These are phyloP conservation scores for Chiridota heheva DNA, from an alignment of 35 echinoderm and acorn worm species.

Conservation along the genomic window DNA sequence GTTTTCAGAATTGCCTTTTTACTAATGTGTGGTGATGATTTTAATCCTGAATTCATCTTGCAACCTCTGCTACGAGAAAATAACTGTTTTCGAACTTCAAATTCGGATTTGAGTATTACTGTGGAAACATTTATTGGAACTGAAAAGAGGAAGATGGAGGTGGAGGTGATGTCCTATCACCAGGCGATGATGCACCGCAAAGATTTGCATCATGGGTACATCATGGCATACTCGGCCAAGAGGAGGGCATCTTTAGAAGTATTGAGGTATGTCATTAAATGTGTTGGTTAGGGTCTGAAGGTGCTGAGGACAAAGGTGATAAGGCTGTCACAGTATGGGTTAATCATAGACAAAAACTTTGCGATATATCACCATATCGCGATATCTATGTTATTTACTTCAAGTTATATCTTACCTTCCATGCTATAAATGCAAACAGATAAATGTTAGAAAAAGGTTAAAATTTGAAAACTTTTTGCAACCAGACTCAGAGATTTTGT, in stretches of 20 bases:
- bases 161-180: constrained; percentile 79
- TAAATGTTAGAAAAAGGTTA: no score
- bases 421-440: no score
- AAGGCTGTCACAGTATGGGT: no score
- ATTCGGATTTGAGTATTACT: constrained; percentile 50
- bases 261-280: constrained; percentile 43
- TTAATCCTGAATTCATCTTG: constrained; percentile 66
- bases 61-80: constrained; percentile 64
- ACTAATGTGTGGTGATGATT: constrained; percentile 78
- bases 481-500: no score
- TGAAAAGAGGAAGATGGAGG: constrained; percentile 71
- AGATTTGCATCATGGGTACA: constrained; percentile 78
- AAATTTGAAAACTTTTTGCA: no score
- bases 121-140: constrained; percentile 77
- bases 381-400: no score
- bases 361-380: no score
- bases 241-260: constrained; percentile 73
- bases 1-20: constrained; percentile 61
- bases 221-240: constrained; percentile 77
- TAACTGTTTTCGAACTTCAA: constrained; percentile 46
- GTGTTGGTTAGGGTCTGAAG: background rate
- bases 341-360: no score
- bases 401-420: no score
- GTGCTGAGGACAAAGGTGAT: no score
- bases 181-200: constrained; percentile 38